These are phyloP conservation scores for Phymanthus crucifer DNA, from an alignment of 92 coral and sea anemone species.

Conservation along the genomic window DNA sequence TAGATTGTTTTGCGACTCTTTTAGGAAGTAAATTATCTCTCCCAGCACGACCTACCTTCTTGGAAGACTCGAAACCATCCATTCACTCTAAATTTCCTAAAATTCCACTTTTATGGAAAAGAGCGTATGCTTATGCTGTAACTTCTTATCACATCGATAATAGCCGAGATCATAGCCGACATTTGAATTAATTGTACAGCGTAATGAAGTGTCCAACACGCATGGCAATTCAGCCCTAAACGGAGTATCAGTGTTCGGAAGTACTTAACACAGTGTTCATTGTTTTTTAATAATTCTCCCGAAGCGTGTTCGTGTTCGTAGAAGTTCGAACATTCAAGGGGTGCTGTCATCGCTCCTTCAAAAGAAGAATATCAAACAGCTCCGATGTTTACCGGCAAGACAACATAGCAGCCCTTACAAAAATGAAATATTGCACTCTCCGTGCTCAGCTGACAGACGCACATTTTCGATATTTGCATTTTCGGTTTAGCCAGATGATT, in stretches of 20 bases:
- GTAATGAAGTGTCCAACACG: not conserved
- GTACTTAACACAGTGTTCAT: not conserved
- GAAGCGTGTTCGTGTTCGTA: not conserved
- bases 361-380: constrained; percentile 28
- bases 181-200: not conserved
- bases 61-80: constrained; percentile 29
- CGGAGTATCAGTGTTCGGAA: constrained; percentile 2
- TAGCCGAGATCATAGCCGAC: not conserved
- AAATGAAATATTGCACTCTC: constrained; percentile 10
- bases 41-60: constrained; percentile 22
- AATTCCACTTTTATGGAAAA: not conserved
- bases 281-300: not conserved
- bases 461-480: constrained; percentile 12
- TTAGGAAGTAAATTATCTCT: constrained; percentile 29
- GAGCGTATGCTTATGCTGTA: constrained; percentile 11
- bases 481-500: not conserved
- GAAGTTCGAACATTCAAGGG: not conserved
- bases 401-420: constrained; percentile 27
- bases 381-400: not conserved
- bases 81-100: constrained; percentile 8
- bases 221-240: not conserved
- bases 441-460: not conserved
- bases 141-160: not conserved
- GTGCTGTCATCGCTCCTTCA: constrained; percentile 10
- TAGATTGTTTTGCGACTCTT: constrained; percentile 27